phyloP scores from a whole-genome alignment of 1,140 invertebrate species.

The Aphidius ervi region DNA sequence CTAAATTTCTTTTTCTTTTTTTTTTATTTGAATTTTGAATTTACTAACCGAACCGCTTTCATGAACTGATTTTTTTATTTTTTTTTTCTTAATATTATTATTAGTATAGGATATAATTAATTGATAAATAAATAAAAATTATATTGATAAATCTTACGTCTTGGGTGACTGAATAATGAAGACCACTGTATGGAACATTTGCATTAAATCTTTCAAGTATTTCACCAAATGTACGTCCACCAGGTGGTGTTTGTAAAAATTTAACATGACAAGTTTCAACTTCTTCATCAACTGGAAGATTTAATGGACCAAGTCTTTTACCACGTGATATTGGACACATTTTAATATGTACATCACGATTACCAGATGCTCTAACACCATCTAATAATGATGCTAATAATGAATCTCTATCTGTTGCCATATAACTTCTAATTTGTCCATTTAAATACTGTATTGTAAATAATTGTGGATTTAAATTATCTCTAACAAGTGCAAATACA shows the following conservation, averaged over 20 bases:
- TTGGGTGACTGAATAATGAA: slow-evolving; percentile 92
- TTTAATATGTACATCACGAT: slow-evolving; percentile 94
- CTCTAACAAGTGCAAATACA: slow-evolving; percentile 87
- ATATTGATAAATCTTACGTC: slow-evolving; percentile 70
- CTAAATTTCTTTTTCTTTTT: slow-evolving; percentile 8
- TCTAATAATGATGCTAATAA: slow-evolving; percentile 92
- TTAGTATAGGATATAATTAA: slow-evolving; percentile 1
- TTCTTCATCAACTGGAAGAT: slow-evolving; percentile 88
- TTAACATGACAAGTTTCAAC: slow-evolving; percentile 85
- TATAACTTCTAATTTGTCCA: slow-evolving; percentile 82
- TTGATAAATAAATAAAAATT: slow-evolving; percentile 1
- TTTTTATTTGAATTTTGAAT: no score
- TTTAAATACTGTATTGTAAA: slow-evolving; percentile 94
- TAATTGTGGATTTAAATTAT: slow-evolving; percentile 86
- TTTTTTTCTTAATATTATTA: slow-evolving; percentile 8
- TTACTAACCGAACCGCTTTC: slow-evolving; percentile 27
- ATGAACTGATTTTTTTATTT: slow-evolving; percentile 28
- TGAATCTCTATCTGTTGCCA: slow-evolving; percentile 87
- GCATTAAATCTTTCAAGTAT: slow-evolving; percentile 92
- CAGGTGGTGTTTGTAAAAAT: slow-evolving; percentile 73
- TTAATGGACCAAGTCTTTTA: slow-evolving; percentile 83
- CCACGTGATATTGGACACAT: slow-evolving; percentile 79
- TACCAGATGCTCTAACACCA: slow-evolving; percentile 92
- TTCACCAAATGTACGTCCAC: slow-evolving; percentile 59
- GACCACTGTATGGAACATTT: slow-evolving; percentile 95